phyloP scores from a whole-genome alignment of 2,888 invertebrate species.

The Tipula confusa region DNA sequence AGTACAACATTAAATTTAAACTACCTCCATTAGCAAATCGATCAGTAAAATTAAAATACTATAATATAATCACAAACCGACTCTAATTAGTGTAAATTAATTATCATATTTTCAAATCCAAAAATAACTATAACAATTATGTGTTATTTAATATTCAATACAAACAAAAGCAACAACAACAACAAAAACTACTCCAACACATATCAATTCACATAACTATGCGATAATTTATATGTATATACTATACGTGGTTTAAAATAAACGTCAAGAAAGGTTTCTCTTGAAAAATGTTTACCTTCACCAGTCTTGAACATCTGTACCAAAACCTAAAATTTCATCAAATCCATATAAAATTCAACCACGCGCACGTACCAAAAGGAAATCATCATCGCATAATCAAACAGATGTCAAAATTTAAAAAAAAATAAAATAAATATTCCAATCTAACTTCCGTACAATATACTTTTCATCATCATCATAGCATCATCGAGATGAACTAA shows the following conservation, averaged over 20 bases:
- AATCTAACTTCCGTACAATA: slow-evolving; percentile 4
- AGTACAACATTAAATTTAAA: background rate
- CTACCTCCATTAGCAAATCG: background rate
- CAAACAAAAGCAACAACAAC: background rate
- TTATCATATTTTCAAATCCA: background rate
- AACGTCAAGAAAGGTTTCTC: background rate
- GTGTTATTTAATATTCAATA: background rate
- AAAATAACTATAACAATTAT: background rate
- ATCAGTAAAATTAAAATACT: background rate
- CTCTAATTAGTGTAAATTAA: background rate
- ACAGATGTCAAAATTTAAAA: slow-evolving; percentile 26
- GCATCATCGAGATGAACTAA: background rate
- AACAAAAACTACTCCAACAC: background rate
- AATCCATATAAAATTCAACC: background rate
- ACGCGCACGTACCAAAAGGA: slow-evolving; percentile 28
- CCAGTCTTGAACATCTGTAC: slow-evolving; percentile 26
- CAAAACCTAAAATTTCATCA: background rate
- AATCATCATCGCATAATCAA: slow-evolving; percentile 28
- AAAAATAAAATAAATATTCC: background rate
- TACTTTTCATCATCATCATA: background rate
- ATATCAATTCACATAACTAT: background rate
- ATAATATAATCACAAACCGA: background rate
- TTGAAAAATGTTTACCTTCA: background rate
- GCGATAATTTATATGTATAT: background rate
- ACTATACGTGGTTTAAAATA: background rate